Conservation (phyloP, 2,888 invertebrate species). For the Drymonia ruficornis region DNA sequence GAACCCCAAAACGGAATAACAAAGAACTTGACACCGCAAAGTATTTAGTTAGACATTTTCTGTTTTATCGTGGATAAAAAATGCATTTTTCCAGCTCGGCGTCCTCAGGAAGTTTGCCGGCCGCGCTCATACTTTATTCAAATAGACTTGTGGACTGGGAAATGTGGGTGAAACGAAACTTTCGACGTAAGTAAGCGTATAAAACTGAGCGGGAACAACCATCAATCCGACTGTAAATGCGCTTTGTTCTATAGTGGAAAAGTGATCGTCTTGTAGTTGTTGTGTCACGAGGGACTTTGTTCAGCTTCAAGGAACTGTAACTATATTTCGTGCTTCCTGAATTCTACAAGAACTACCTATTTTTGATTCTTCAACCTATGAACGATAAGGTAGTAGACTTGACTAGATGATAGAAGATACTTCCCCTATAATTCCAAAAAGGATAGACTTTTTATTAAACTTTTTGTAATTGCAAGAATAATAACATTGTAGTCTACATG, state of each 20-base stretch:
- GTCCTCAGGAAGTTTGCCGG: slow-evolving; percentile 38
- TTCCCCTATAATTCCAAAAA: too few relatives aligned
- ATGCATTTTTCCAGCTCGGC: slow-evolving; percentile 19
- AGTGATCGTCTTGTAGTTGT: slow-evolving; percentile 13
- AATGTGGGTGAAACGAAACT: slow-evolving; percentile 45
- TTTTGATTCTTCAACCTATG: too few relatives aligned
- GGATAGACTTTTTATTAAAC: too few relatives aligned
- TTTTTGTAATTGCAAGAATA: too few relatives aligned
- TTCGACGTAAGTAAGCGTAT: slow-evolving; percentile 42
- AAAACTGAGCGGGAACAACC: slow-evolving; percentile 40
- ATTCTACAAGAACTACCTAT: too few relatives aligned
- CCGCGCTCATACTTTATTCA: slow-evolving; percentile 55
- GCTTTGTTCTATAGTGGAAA: slow-evolving; percentile 34
- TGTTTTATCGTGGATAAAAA: slow-evolving; percentile 31
- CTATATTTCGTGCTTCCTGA: too few relatives aligned
- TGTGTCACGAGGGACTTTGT: neutral
- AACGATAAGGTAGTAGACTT: too few relatives aligned
- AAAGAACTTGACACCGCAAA: slow-evolving; percentile 15
- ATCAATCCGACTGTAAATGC: slow-evolving; percentile 40
- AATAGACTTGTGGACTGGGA: slow-evolving; percentile 42
- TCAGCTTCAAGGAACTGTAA: neutral
- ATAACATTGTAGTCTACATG: too few relatives aligned
- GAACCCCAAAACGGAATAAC: neutral
- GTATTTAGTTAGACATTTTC: slow-evolving; percentile 37
- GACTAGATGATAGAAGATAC: too few relatives aligned